Conservation (phyloP, 2,888 invertebrate genomes). For the Scotopteryx bipunctaria region DNA sequence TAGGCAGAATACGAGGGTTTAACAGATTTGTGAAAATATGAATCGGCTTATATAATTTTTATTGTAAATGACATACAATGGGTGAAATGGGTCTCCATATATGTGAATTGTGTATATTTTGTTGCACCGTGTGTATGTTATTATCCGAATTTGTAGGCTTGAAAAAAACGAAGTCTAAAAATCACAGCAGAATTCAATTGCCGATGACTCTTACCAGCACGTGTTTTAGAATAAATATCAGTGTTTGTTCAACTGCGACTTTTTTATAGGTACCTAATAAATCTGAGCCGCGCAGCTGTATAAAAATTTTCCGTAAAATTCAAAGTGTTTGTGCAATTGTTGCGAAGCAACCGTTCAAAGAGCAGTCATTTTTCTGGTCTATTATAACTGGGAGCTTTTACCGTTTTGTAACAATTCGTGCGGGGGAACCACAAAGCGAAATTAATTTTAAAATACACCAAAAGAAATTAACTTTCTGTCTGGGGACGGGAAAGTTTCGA, state of each 20-base stretch:
- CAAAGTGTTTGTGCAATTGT: slow-evolving; percentile 41
- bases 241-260: neutral
- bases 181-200: slow-evolving; percentile 2
- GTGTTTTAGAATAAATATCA: neutral
- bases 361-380: slow-evolving; percentile 61
- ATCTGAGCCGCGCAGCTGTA: neutral
- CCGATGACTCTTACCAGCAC: neutral
- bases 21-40: slow-evolving; percentile 14
- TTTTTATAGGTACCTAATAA: slow-evolving; percentile 7
- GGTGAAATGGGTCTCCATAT: too few species aligned
- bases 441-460: slow-evolving; percentile 82
- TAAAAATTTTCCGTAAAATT: slow-evolving; percentile 11
- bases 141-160: slow-evolving; percentile 7
- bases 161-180: slow-evolving; percentile 11
- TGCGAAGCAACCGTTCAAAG: slow-evolving; percentile 58
- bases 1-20: slow-evolving; percentile 25
- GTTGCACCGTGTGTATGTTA: slow-evolving; percentile 14
- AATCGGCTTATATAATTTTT: slow-evolving; percentile 9
- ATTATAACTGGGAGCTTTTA: slow-evolving; percentile 71
- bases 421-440: slow-evolving; percentile 77
- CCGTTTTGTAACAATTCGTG: slow-evolving; percentile 70
- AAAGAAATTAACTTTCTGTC: slow-evolving; percentile 80
- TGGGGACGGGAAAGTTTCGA: slow-evolving; percentile 72
- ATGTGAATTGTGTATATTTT: neutral
- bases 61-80: slow-evolving; percentile 15